phyloP scores from a whole-genome alignment of 2,797 vertebrate species.

The Phaenicophaeus curvirostris region DNA sequence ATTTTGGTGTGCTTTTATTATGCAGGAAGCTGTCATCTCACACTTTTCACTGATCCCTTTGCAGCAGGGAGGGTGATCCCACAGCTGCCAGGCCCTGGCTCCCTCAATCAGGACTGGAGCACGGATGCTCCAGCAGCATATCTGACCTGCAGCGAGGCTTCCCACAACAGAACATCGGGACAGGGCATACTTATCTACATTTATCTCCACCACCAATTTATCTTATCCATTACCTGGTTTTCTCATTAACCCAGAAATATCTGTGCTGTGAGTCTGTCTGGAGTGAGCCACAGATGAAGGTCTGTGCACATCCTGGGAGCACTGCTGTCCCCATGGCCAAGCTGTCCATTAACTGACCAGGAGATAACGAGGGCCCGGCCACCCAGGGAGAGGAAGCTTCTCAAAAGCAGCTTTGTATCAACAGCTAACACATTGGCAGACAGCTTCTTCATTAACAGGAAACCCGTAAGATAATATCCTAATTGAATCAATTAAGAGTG shows the following conservation, averaged over 20 bases:
- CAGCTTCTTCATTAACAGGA: slow-evolving; percentile 5
- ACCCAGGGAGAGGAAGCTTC: neutral
- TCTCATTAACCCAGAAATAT: neutral
- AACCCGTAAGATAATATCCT: neutral
- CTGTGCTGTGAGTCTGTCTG: neutral
- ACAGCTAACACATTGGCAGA: neutral
- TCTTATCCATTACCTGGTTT: neutral
- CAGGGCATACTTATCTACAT: neutral
- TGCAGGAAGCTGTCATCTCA: neutral
- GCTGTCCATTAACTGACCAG: neutral
- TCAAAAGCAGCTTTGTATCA: neutral
- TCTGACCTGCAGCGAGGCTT: neutral
- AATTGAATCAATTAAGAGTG: slow-evolving; percentile 40
- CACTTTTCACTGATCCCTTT: neutral
- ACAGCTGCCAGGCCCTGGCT: rapidly evolving
- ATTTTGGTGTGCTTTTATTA: neutral
- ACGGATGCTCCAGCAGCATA: rapidly evolving
- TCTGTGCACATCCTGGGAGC: neutral
- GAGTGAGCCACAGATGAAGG: rapidly evolving
- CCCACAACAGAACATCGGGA: neutral
- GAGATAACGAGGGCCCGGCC: rapidly evolving
- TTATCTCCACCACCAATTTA: neutral
- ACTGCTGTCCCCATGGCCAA: neutral
- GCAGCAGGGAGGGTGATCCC: neutral
- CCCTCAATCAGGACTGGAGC: neutral